Percentiles rank a stretch among this genome's conserved stretches.
Conservation (phyloP, 2,113 vertebrate species). For the Hemiscyllium ocellatum region DNA sequence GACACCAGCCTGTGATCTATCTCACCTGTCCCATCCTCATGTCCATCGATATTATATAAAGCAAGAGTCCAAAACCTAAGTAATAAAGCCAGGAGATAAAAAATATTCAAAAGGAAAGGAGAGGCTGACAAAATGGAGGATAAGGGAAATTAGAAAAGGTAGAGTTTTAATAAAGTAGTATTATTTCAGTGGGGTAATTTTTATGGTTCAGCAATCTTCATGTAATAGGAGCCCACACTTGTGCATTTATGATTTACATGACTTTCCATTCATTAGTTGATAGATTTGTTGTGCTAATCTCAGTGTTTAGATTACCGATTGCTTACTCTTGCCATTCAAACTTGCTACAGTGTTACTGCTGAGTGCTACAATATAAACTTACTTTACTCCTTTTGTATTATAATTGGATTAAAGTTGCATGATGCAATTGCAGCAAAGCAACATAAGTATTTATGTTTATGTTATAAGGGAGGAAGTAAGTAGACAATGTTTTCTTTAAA, state of each 20-base stretch:
- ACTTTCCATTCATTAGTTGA: not conserved
- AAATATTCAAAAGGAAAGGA: not conserved
- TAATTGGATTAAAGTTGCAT: not conserved
- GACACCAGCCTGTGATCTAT: too few relatives aligned
- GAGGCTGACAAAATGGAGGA: not conserved
- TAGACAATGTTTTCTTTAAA: not conserved
- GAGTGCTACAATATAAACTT: not conserved
- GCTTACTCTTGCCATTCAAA: not conserved
- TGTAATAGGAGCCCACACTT: not conserved
- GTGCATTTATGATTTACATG: not conserved
- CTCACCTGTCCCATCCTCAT: not conserved
- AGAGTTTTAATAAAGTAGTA: not conserved
- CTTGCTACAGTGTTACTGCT: not conserved
- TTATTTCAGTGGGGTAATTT: not conserved
- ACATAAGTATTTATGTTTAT: not conserved
- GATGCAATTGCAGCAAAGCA: not conserved
- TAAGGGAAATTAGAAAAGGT: not conserved
- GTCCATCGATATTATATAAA: not conserved
- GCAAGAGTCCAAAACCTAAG: not conserved
- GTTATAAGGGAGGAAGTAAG: not conserved
- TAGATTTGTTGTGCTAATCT: not conserved
- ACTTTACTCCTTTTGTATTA: not conserved
- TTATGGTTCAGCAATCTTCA: not conserved
- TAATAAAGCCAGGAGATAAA: not conserved
- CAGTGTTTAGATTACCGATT: not conserved